Evolutionary conservation across 2,797 vertebrate genomes (phyloP), one percentile per base, ranked within the genome.

Genomic region (Merluccius polli): DNA sequence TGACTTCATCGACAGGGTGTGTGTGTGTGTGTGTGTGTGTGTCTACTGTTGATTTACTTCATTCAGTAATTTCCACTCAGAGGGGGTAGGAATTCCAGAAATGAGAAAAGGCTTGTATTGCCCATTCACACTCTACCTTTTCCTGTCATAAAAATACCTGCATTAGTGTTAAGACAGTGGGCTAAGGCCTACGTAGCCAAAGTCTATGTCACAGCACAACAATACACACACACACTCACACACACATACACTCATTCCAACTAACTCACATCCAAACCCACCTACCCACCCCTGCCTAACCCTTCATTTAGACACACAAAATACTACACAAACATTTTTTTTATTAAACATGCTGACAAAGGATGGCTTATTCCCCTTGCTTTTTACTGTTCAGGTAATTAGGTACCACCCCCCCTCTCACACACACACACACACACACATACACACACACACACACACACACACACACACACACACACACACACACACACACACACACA

Each of bases 1-100:
- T 74, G 83, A 82, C 75, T 85, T 80, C 84, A 84, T 80, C 85
- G 84, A 75, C 70, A 63, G 70, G 74, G 70, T 72, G 63, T 35
- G 73, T 52, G 52, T 63, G 44, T 21, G 44, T 21, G 44, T 7
- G 52, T 27, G 52, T 2, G 9, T 27, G 79, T 69, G 73, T 67
- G 59, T 67, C 12, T 71, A 86, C 83, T 88, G 84, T 88, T 91
- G 88, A 90, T 91, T 86, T 85, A 90, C 88, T 81, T 84, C 82
- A 87, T 88, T 85, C 89, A 86, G 76, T 87, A 85, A 85, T 91
- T 88, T 83, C 87, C 72, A 75, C 83, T 84, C 84, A 48, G 76
- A 90, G 87, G 87, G 84, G 88, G 86, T 77, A 86, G 88, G 90
- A 91, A 92, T 92, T 90, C 84, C 75, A 90, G 76, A 91, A 88